Conservation (phyloP, 1,140 invertebrate species). For the Scaptomyza graminum region DNA sequence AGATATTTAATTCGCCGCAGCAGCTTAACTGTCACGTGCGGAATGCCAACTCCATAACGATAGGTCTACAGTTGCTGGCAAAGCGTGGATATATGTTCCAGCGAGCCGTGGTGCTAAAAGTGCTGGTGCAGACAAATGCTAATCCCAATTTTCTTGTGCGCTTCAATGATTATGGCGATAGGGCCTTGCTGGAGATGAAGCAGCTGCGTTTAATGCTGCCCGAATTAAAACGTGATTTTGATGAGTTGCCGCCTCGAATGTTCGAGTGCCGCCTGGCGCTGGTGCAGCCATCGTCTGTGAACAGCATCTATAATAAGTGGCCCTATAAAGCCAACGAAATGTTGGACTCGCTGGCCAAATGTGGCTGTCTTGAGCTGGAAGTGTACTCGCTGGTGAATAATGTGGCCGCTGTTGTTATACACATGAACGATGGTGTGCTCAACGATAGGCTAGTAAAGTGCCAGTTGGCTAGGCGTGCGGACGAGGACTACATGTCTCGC, state of each 20-base stretch:
- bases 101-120: constrained; percentile 61
- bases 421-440: constrained; percentile 83
- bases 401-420: constrained; percentile 87
- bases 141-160: constrained; percentile 85
- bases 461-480: constrained; percentile 86
- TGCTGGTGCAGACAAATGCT: constrained; percentile 29
- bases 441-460: constrained; percentile 87
- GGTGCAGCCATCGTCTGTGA: constrained; percentile 87
- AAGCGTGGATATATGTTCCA: constrained; percentile 66
- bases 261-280: constrained; percentile 89
- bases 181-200: constrained; percentile 70
- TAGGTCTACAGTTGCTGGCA: constrained; percentile 80
- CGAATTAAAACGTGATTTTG: constrained; percentile 51
- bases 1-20: constrained; percentile 53
- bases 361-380: constrained; percentile 58
- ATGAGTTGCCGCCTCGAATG: constrained; percentile 85
- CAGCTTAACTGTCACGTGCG: constrained; percentile 28
- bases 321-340: constrained; percentile 84
- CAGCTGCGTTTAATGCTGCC: constrained; percentile 54
- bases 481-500: constrained; percentile 91
- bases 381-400: constrained; percentile 92
- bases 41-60: constrained; percentile 48
- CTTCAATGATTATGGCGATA: constrained; percentile 92
- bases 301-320: constrained; percentile 87
- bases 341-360: constrained; percentile 84